Conservation (phyloP, 2,113 vertebrate genomes). For the Datnioides undecimradiatus region DNA sequence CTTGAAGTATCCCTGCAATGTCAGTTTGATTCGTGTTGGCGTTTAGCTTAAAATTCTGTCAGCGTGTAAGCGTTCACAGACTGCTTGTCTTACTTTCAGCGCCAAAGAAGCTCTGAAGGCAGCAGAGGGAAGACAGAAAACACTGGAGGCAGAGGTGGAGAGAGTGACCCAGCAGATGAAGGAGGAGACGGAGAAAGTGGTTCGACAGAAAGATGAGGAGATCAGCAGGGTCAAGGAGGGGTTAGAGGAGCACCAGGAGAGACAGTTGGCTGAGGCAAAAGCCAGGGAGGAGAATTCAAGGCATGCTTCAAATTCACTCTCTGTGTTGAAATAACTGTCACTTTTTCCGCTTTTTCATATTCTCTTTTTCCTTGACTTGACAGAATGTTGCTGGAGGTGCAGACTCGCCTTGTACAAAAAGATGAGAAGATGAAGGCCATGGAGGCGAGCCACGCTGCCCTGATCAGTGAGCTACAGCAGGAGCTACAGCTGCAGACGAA, state of each 20-base stretch:
- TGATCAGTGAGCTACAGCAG: conserved; percentile 71
- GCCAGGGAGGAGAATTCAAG: conserved; percentile 84
- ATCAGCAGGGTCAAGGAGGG: conserved; percentile 66
- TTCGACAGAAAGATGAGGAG: conserved; percentile 80
- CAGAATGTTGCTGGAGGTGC: conserved; percentile 88
- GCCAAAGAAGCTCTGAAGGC: conserved; percentile 78
- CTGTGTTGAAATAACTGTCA: conserved; percentile 20
- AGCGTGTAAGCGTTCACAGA: conserved; percentile 16
- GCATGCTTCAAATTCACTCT: conserved; percentile 69
- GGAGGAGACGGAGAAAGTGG: conserved; percentile 76
- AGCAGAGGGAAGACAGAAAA: conserved; percentile 76
- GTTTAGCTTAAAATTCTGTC: conserved; percentile 15
- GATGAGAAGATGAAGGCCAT: conserved; percentile 83
- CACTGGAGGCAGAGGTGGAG: conserved; percentile 81
- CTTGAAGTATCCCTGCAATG: neutral
- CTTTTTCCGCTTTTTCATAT: conserved; percentile 1
- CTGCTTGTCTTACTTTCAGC: conserved; percentile 63
- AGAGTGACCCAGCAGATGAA: conserved; percentile 66
- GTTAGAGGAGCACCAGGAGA: conserved; percentile 77
- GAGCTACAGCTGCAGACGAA: conserved; percentile 76
- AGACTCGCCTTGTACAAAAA: conserved; percentile 84
- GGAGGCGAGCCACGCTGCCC: conserved; percentile 69
- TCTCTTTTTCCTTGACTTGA: conserved; percentile 12
- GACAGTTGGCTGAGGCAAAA: conserved; percentile 77
- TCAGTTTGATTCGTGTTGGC: conserved; percentile 13